phyloP scores from a whole-genome alignment of 2,888 invertebrate species.

The Cinara cedri region DNA sequence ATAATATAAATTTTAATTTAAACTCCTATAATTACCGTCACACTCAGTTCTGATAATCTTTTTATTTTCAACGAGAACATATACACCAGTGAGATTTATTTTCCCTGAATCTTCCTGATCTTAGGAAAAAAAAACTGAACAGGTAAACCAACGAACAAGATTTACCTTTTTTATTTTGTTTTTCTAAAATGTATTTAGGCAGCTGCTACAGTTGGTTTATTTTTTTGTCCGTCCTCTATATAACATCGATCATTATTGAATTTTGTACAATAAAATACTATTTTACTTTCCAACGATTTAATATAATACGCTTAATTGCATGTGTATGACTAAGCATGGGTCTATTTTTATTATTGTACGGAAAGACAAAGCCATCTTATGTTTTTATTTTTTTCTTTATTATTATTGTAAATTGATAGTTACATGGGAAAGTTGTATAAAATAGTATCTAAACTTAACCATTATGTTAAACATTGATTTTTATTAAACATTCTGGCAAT shows the following conservation, averaged over 20 bases:
- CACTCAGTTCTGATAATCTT: too few relatives aligned
- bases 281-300: slow-evolving; percentile 9
- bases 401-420: slow-evolving; percentile 18
- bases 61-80: too few relatives aligned
- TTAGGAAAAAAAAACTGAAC: background rate
- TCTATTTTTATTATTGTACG: background rate
- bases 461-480: slow-evolving; percentile 37
- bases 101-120: slow-evolving; percentile 22
- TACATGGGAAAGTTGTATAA: background rate
- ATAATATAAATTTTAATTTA: too few relatives aligned
- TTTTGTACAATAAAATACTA: background rate
- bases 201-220: background rate
- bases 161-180: too few relatives aligned
- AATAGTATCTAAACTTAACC: slow-evolving; percentile 3
- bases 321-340: background rate
- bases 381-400: slow-evolving; percentile 33
- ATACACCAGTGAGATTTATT: background rate
- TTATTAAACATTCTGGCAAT: slow-evolving; percentile 22
- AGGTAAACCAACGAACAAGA: too few relatives aligned
- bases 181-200: too few relatives aligned
- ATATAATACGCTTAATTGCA: background rate
- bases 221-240: background rate
- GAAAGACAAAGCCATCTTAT: slow-evolving; percentile 52
- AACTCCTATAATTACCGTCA: too few relatives aligned
- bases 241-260: background rate